phyloP scores from a whole-genome alignment of 1,140 invertebrate genomes.

The Stenopsyche tienmushanensis region DNA sequence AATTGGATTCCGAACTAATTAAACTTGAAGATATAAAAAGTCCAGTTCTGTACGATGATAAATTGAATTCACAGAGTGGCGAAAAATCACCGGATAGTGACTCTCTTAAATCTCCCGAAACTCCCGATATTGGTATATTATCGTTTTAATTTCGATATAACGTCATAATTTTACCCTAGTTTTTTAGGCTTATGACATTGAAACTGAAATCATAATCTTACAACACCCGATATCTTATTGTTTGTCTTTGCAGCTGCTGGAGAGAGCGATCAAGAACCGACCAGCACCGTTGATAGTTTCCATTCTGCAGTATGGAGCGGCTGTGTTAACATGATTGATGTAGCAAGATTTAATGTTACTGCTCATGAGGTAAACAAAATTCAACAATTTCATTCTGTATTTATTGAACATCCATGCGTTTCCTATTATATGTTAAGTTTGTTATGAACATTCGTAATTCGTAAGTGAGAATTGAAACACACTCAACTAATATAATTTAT shows the following conservation, averaged over 20 bases:
- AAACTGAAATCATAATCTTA: too few relatives aligned
- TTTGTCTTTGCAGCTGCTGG: conserved; percentile 49
- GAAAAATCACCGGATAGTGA: conserved; percentile 6
- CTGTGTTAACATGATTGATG: conserved; percentile 86
- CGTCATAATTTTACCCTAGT: too few relatives aligned
- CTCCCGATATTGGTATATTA: conserved; percentile 6
- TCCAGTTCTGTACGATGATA: conserved; percentile 14
- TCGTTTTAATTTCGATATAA: too few relatives aligned
- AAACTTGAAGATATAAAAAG: conserved; percentile 13
- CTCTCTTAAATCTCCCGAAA: conserved; percentile 10
- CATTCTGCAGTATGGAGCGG: conserved; percentile 77
- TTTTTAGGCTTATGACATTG: too few relatives aligned
- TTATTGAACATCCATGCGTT: too few relatives aligned
- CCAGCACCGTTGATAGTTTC: conserved; percentile 57
- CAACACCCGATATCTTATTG: too few relatives aligned
- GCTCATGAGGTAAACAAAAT: conserved; percentile 69
- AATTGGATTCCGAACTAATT: conserved; percentile 9
- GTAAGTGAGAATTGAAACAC: too few relatives aligned
- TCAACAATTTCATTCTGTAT: not conserved
- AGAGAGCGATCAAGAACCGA: conserved; percentile 64
- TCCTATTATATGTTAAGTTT: too few relatives aligned
- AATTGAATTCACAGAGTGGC: not conserved
- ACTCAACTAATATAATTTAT: too few relatives aligned
- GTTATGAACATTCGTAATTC: too few relatives aligned
- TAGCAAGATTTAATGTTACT: conserved; percentile 83